Base-by-base conservation (phyloP, 2,797 vertebrate species). In the Otolemur crassicaudatus region DNA sequence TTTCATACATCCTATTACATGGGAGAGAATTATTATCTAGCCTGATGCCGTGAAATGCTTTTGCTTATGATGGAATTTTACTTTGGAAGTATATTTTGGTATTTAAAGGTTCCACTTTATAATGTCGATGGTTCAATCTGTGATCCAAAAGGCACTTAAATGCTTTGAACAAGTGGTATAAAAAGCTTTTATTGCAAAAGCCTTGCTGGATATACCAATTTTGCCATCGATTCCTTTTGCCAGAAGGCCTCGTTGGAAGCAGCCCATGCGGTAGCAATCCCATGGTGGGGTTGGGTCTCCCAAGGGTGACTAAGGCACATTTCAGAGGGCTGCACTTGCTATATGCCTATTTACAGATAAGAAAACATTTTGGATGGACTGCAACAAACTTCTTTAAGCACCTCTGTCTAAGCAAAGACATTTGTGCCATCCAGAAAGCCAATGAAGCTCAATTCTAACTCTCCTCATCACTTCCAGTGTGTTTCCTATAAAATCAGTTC, bases 141-240 rank as follows among this genome's bases (percentile, higher is more conserved):
- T 98, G 98, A 99, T 99, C 98, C 98, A 98, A 99, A 98, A 99
- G 98, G 98, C 98, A 98, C 98, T 99, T 99, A 98, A 98, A 98
- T 40, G 98, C 98, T 98, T 99, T 98, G 98, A 99, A 99, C 98
- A 98, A 98, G 98, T 98, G 98, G 98, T 98, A 98, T 98, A 98
- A 98, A 99, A 98, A 3, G 98, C 98, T 98, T 98, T 98, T 98
- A 98, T 98, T 98, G 98, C 98, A 97, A 97, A 97, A 98, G 98
- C 96, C 98, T 98, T 98, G 98, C 98, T 98, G 97, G 98, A 98
- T 98, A 98, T 98, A 97, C 98, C 98, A 97, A 96, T 98, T 98
- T 98, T 97, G 96, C 98, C 98, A 98, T 98, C 98, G 98, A 98
- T 98, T 98, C 98, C 40, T 67, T 97, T 97, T 97, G 98, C 98